Percentiles rank a stretch among this genome's conserved stretches.
Conservation (phyloP, 2,797 vertebrate genomes). For the Paramormyrops hopkinsi region DNA sequence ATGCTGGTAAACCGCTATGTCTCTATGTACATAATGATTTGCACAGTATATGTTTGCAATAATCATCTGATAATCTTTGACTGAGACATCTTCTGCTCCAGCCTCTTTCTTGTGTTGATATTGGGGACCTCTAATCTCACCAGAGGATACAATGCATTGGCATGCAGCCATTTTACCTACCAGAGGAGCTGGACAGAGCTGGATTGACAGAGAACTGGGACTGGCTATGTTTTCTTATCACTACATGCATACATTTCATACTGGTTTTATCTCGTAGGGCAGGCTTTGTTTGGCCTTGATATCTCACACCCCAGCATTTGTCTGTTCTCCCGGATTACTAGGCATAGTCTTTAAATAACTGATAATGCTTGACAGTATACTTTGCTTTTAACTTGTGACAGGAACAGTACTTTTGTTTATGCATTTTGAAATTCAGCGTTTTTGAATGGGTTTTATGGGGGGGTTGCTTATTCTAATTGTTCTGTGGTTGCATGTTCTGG, state of each 20-base stretch:
- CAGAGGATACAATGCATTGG: constrained; percentile 53
- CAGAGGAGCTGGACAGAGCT: constrained; percentile 50
- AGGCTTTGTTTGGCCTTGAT: constrained; percentile 74
- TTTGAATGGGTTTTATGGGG: constrained; percentile 42
- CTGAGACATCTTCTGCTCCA: background rate
- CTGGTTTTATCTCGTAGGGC: constrained; percentile 66
- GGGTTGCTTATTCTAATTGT: background rate
- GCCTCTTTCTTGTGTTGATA: background rate
- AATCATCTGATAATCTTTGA: background rate
- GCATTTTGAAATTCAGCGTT: constrained; percentile 43
- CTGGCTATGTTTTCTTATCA: constrained; percentile 46
- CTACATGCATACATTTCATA: constrained; percentile 71
- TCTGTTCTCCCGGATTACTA: constrained; percentile 71
- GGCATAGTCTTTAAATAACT: constrained; percentile 71
- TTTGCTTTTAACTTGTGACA: constrained; percentile 50
- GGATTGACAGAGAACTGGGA: constrained; percentile 60
- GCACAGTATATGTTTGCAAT: constrained; percentile 26
- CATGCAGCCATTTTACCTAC: constrained; percentile 54
- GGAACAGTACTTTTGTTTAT: constrained; percentile 41
- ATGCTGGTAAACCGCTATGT: background rate
- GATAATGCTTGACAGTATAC: constrained; percentile 63
- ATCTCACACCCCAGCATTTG: constrained; percentile 72
- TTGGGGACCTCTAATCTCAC: constrained; percentile 52
- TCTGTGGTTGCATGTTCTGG: background rate
- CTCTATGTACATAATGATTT: background rate